Percentiles rank a stretch among this genome's conserved stretches.
phyloP scores from a whole-genome alignment of 2,888 invertebrate species.

The Empis stercorea region DNA sequence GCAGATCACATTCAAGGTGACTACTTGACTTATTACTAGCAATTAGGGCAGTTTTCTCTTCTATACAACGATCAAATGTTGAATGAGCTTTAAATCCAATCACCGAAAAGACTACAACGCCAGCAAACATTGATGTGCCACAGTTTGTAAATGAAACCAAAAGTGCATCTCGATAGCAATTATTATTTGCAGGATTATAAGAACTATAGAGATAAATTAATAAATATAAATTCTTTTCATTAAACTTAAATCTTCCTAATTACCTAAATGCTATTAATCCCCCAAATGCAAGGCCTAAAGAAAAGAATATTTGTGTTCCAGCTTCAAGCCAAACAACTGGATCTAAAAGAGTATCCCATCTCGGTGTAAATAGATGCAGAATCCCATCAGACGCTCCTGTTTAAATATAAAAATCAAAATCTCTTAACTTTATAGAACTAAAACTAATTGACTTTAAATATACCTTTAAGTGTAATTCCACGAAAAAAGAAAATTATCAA shows the following conservation, averaged over 20 bases:
- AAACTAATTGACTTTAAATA: conserved; percentile 7
- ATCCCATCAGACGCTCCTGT: conserved; percentile 57
- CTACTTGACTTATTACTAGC: conserved; percentile 49
- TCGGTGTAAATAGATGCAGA: conserved; percentile 78
- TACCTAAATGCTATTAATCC: conserved; percentile 84
- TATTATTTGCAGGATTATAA: conserved; percentile 93
- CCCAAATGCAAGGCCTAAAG: conserved; percentile 87
- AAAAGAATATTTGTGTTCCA: conserved; percentile 96
- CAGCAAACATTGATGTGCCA: conserved; percentile 92
- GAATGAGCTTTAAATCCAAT: conserved; percentile 71
- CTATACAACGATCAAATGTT: conserved; percentile 32
- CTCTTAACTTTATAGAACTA: too few species aligned
- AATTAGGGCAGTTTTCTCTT: conserved; percentile 39
- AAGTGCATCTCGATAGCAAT: conserved; percentile 87
- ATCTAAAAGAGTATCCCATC: conserved; percentile 81
- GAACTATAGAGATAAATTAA: too few species aligned
- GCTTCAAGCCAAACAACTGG: conserved; percentile 97
- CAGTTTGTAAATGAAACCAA: conserved; percentile 88
- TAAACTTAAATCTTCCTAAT: too few species aligned
- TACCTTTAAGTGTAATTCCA: conserved; percentile 79
- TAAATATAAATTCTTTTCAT: too few species aligned
- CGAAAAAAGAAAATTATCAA: conserved; percentile 92
- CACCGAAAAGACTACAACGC: conserved; percentile 89
- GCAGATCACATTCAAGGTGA: conserved; percentile 65
- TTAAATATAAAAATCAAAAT: not conserved